A percentile compares a stretch with the other conserved stretches of the same genome.
Conservation (phyloP, 2,888 invertebrate genomes). For the Micropterix aruncella region DNA sequence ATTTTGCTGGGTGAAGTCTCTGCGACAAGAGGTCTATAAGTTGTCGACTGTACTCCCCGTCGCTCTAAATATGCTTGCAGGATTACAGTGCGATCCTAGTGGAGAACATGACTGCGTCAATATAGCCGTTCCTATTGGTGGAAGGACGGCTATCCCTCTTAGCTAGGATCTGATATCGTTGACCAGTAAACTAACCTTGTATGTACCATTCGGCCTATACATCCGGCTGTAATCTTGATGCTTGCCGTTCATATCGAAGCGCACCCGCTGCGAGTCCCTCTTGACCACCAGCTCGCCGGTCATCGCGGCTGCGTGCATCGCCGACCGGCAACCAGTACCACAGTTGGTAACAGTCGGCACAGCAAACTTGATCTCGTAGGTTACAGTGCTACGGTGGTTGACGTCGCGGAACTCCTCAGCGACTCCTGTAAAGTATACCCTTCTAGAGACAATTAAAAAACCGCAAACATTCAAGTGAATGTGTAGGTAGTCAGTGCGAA, state of each 20-base stretch:
- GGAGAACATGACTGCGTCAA: too few species aligned
- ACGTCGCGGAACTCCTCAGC: conserved; percentile 31
- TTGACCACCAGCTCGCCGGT: background rate
- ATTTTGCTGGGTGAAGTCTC: too few species aligned
- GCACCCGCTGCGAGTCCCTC: background rate
- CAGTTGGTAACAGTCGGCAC: conserved; percentile 19
- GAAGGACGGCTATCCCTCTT: too few species aligned
- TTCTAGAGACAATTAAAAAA: conserved; percentile 15
- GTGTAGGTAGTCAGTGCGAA: background rate
- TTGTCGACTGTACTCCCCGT: too few species aligned
- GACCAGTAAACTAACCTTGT: background rate
- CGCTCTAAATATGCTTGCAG: too few species aligned
- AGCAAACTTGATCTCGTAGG: conserved; percentile 28
- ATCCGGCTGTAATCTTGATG: background rate
- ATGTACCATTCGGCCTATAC: too few species aligned
- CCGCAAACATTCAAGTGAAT: conserved; percentile 17
- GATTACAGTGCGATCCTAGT: too few species aligned
- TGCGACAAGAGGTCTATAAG: too few species aligned
- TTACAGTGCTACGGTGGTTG: conserved; percentile 29
- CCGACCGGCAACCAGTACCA: background rate
- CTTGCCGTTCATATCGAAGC: background rate
- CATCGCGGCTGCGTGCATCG: background rate
- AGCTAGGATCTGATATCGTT: too few species aligned
- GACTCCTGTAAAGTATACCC: conserved; percentile 29
- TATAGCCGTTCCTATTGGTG: too few species aligned